A percentile compares a stretch with the other conserved stretches of the same genome.
Conservation (phyloP, 2,113 vertebrate species). For the Ptyas mucosa region DNA sequence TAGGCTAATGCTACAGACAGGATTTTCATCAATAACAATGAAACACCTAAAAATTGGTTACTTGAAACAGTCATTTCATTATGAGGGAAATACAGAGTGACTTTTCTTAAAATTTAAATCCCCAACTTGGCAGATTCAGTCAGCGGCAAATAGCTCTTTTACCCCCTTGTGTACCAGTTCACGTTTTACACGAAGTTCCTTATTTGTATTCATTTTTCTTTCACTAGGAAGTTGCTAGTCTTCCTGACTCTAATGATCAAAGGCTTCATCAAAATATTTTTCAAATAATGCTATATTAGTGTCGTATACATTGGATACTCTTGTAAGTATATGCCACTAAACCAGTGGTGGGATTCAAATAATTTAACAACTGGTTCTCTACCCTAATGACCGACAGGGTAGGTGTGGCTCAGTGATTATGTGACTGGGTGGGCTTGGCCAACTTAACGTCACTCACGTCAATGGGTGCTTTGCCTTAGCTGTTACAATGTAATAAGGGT, state of each 20-base stretch:
- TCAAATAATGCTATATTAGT: constrained; percentile 1
- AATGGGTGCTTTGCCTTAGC: too few species aligned
- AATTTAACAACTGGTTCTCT: too few species aligned
- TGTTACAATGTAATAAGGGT: too few species aligned
- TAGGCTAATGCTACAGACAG: too few species aligned
- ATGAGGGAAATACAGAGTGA: not conserved
- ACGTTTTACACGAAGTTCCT: not conserved
- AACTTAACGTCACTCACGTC: too few species aligned
- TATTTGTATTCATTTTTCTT: constrained; percentile 17
- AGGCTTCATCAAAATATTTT: constrained; percentile 11
- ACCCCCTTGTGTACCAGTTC: not conserved
- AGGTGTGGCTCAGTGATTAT: too few species aligned
- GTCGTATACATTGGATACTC: constrained; percentile 12
- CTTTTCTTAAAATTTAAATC: not conserved
- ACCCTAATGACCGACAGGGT: too few species aligned
- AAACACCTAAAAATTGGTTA: too few species aligned
- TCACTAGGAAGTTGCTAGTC: constrained; percentile 6
- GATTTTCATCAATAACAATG: too few species aligned
- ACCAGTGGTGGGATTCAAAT: too few species aligned
- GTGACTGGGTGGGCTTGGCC: too few species aligned
- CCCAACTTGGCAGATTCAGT: not conserved
- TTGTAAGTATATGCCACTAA: constrained; percentile 4
- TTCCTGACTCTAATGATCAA: constrained; percentile 17
- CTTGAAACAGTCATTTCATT: too few species aligned
- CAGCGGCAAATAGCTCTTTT: not conserved